phyloP scores from a whole-genome alignment of 2,797 vertebrate species.

The Masticophis lateralis region DNA sequence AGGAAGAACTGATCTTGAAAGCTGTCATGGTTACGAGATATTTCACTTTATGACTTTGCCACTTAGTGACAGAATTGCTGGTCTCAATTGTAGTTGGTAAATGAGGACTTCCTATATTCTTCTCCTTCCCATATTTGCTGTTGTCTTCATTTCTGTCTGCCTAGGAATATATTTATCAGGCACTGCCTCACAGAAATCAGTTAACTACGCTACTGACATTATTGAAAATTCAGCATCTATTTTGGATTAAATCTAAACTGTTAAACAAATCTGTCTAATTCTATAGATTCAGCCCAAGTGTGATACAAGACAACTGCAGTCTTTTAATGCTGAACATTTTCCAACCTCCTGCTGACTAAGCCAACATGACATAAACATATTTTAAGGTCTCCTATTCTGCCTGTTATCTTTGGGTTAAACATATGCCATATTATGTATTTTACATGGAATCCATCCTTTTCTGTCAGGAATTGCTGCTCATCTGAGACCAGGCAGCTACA shows the following conservation, averaged over 20 bases:
- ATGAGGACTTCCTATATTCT: not conserved
- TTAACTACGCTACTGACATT: not conserved
- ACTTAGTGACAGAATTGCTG: not conserved
- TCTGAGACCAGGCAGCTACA: not conserved
- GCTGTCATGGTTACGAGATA: not conserved
- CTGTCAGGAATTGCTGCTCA: not conserved
- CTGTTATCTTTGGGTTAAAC: not conserved
- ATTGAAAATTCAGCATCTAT: constrained; percentile 16
- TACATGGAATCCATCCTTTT: not conserved
- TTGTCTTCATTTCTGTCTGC: not conserved
- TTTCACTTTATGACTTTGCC: not conserved
- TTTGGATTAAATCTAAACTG: constrained; percentile 18
- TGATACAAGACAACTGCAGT: constrained; percentile 12
- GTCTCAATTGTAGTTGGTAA: not conserved
- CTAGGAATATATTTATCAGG: constrained; percentile 14
- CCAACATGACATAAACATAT: not conserved
- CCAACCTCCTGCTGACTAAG: not conserved
- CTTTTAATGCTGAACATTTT: not conserved
- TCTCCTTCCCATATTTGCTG: not conserved
- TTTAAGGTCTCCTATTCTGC: not conserved
- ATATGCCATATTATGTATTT: not conserved
- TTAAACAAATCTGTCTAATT: constrained; percentile 31
- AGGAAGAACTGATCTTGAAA: not conserved
- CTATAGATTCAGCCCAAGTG: constrained; percentile 10
- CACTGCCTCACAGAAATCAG: not conserved